A percentile compares a stretch with the other conserved stretches of the same genome.
Conservation (phyloP, 2,797 vertebrate genomes). For the Epinephelus awoara region DNA sequence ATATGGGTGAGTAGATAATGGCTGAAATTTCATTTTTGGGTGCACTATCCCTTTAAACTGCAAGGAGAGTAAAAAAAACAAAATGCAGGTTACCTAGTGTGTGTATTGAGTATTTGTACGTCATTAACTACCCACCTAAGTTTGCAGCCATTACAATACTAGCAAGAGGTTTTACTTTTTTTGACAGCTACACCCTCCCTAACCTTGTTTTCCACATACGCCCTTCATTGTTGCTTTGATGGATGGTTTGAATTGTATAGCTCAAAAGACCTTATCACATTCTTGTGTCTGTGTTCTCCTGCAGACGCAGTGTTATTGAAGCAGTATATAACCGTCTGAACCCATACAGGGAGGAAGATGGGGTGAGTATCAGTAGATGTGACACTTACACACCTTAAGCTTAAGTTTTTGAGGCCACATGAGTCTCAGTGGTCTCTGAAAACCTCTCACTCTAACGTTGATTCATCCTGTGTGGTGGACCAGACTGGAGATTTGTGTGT, state of each 20-base stretch:
- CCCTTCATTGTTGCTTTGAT: not conserved
- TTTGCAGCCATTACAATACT: not conserved
- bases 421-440: constrained; percentile 12
- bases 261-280: not conserved
- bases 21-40: too few relatives aligned
- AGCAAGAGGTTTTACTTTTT: not conserved
- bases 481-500: constrained; percentile 3
- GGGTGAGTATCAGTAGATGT: constrained; percentile 89
- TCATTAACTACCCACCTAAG: not conserved
- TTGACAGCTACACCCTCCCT: not conserved
- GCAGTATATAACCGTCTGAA: constrained; percentile 97
- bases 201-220: not conserved
- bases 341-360: constrained; percentile 97
- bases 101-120: not conserved
- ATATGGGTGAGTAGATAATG: too few relatives aligned
- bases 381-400: not conserved
- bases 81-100: not conserved
- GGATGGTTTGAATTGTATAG: not conserved
- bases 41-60: not conserved
- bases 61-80: not conserved
- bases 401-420: not conserved
- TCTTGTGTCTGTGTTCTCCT: constrained; percentile 42
- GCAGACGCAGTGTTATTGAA: constrained; percentile 97
- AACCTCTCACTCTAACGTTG: not conserved
- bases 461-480: constrained; percentile 13